A percentile compares a stretch with the other conserved stretches of the same genome.
Evolutionary conservation across 2,113 vertebrate species (phyloP).

Genomic region (mouse (Mus musculus)): DNA sequence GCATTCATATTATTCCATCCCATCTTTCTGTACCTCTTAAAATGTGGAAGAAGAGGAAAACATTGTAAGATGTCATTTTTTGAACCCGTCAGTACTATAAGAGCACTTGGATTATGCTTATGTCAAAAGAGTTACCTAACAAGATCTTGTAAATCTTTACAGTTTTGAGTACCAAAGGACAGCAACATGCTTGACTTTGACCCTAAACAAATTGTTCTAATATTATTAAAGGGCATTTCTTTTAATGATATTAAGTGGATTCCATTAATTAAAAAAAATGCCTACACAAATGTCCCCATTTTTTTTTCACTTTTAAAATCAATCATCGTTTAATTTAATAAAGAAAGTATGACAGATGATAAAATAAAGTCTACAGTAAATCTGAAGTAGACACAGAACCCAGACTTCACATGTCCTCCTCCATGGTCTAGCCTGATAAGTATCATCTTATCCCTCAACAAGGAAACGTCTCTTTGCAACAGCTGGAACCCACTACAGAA

Average conservation of each 20-base stretch:
- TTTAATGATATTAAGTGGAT: slow-evolving; percentile 2
- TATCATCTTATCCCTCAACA: not conserved
- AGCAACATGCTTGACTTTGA: not conserved
- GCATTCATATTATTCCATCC: too few species aligned
- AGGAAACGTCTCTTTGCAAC: not conserved
- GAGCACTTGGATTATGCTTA: not conserved
- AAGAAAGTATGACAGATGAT: not conserved
- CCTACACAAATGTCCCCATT: not conserved
- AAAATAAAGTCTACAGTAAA: slow-evolving; percentile 9
- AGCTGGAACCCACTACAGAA: not conserved
- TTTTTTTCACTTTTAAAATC: not conserved
- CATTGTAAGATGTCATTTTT: not conserved
- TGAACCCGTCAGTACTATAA: not conserved
- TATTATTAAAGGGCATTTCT: not conserved
- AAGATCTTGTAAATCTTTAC: not conserved
- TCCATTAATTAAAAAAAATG: not conserved
- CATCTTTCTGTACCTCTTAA: not conserved
- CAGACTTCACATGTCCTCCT: not conserved
- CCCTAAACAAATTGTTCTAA: slow-evolving; percentile 7
- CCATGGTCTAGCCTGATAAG: not conserved
- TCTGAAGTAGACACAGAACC: not conserved
- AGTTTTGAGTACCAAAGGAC: not conserved
- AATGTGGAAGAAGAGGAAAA: not conserved
- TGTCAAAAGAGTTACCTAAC: not conserved
- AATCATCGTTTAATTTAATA: slow-evolving; percentile 12